Evolutionary conservation across 2,797 vertebrate species (phyloP).

Genomic region (Florisuga fusca): DNA sequence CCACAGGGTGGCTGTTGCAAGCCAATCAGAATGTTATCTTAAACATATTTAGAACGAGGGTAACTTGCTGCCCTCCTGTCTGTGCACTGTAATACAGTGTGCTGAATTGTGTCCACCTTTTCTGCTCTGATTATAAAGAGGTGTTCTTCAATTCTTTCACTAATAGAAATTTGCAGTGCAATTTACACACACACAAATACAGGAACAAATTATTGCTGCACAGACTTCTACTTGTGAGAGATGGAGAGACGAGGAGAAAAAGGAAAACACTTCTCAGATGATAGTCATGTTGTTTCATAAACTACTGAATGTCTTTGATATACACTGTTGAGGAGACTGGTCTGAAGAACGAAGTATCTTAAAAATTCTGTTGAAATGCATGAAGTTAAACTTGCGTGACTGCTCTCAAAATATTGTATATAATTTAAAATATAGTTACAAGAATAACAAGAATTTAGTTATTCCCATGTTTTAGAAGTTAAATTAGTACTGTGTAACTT

Average conservation of each 20-base stretch:
- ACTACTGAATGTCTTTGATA: background rate
- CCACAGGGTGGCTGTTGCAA: background rate
- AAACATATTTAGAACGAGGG: background rate
- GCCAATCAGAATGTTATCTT: slow-evolving; percentile 15
- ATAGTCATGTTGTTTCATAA: background rate
- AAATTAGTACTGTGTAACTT: background rate
- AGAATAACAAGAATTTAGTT: background rate
- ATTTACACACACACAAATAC: background rate
- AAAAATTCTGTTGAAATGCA: background rate
- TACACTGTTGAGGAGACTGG: background rate
- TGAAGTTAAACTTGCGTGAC: background rate
- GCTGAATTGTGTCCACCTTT: background rate
- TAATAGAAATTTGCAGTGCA: background rate
- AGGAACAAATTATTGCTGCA: background rate
- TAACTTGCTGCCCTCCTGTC: background rate
- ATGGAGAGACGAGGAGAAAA: background rate
- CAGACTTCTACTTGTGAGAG: background rate
- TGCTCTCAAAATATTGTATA: background rate
- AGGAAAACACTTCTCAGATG: background rate
- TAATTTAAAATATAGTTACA: background rate
- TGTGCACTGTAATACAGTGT: background rate
- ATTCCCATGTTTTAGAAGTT: background rate
- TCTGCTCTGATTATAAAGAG: background rate
- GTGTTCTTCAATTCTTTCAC: background rate
- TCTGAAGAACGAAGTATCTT: background rate